Evolutionary conservation across 2,888 invertebrate genomes (phyloP).

Genomic region (Azorinus chamasolen): DNA sequence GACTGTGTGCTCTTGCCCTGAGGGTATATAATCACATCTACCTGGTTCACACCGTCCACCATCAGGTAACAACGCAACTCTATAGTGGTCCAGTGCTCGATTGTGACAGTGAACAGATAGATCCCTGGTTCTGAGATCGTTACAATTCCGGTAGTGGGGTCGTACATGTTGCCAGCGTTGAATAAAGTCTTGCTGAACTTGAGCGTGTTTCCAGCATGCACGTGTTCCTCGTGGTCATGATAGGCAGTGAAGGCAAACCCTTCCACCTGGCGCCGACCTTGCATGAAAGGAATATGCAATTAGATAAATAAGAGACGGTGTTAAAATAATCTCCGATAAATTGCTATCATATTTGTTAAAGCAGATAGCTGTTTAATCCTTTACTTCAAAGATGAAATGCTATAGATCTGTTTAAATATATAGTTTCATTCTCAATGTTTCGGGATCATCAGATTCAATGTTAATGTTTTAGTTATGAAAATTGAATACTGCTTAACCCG

Average conservation of each 20-base stretch:
- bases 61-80: conserved; percentile 4
- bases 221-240: conserved; percentile 6
- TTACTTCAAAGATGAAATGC: too few relatives aligned
- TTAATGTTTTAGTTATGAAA: too few relatives aligned
- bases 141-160: too few relatives aligned
- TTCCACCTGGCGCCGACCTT: conserved; percentile 1
- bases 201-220: background rate
- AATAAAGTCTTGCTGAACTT: conserved; percentile 9
- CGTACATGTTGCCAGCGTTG: background rate
- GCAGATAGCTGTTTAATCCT: too few relatives aligned
- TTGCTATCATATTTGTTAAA: too few relatives aligned
- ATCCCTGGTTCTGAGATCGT: background rate
- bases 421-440: too few relatives aligned
- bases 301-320: too few relatives aligned
- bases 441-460: too few relatives aligned
- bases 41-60: conserved; percentile 10
- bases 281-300: background rate
- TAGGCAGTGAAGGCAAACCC: conserved; percentile 15
- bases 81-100: conserved; percentile 18
- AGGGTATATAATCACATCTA: conserved; percentile 14
- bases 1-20: conserved; percentile 8
- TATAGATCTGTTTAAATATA: too few relatives aligned
- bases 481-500: too few relatives aligned
- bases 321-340: too few relatives aligned
- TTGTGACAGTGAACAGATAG: conserved; percentile 6